Evolutionary conservation across 1,140 invertebrate species (phyloP).

Genomic region (Lepidurus apus): DNA sequence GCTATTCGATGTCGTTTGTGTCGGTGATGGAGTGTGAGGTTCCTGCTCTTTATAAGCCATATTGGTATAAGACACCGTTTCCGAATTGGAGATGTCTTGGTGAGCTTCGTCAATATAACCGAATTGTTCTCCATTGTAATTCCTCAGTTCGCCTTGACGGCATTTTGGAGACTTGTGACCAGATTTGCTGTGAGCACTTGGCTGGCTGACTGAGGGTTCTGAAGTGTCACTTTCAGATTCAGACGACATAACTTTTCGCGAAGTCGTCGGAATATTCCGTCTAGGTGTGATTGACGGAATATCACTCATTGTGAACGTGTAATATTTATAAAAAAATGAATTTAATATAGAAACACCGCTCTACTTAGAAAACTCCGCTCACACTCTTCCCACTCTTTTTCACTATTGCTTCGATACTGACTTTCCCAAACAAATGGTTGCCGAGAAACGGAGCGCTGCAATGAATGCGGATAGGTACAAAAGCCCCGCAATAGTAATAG

Average conservation of each 20-base stretch:
- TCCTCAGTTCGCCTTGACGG: not conserved
- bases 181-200: not conserved
- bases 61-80: not conserved
- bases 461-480: not conserved
- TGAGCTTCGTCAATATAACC: not conserved
- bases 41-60: not conserved
- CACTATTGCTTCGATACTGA: too few species aligned
- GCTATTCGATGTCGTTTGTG: not conserved
- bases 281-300: not conserved
- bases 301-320: not conserved
- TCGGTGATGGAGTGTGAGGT: not conserved
- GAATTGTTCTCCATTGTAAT: not conserved
- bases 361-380: too few species aligned
- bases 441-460: slow-evolving; percentile 1
- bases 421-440: not conserved
- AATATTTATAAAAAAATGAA: too few species aligned
- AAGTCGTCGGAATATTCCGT: not conserved
- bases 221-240: not conserved
- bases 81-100: not conserved
- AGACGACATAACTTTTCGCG: not conserved
- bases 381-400: too few species aligned
- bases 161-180: not conserved
- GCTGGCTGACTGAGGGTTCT: not conserved
- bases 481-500: too few species aligned
- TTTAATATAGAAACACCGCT: too few species aligned